A percentile compares a stretch with the other conserved stretches of the same genome.
These are phyloP conservation scores for Athalia cordata DNA, from an alignment of 2,888 invertebrate species.

Conservation along the genomic window DNA sequence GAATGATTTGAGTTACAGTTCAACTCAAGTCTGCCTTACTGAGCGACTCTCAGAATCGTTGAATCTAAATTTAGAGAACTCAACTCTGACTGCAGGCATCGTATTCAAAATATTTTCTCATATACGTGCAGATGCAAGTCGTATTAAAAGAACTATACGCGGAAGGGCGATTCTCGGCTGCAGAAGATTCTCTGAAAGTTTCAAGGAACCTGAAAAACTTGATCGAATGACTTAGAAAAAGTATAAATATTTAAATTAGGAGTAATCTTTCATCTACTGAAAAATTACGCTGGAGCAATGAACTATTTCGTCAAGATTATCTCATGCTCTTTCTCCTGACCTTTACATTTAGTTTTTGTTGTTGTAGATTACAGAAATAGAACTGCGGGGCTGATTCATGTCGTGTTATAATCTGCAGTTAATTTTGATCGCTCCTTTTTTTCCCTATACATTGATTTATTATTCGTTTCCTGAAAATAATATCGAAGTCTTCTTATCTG, in stretches of 20 bases:
- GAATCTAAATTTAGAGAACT: constrained; percentile 34
- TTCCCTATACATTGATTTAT: constrained; percentile 4
- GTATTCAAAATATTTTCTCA: background rate
- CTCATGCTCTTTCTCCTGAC: constrained; percentile 12
- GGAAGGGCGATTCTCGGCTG: too few species aligned
- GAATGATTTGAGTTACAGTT: constrained; percentile 25
- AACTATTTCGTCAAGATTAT: constrained; percentile 41
- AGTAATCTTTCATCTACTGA: background rate
- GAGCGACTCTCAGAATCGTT: constrained; percentile 5
- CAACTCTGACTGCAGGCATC: background rate
- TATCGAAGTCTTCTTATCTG: constrained; percentile 28
- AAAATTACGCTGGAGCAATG: constrained; percentile 22
- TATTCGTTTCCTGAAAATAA: constrained; percentile 13
- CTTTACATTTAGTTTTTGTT: background rate
- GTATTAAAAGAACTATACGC: background rate
- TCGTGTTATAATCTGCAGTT: background rate
- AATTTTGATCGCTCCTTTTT: background rate
- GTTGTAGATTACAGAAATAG: background rate
- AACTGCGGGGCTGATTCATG: background rate
- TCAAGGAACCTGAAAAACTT: too few species aligned
- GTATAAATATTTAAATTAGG: background rate
- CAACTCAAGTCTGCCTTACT: constrained; percentile 22
- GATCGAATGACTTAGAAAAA: too few species aligned
- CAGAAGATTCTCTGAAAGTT: too few species aligned
- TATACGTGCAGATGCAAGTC: background rate